These are phyloP conservation scores for Pterocles gutturalis DNA, from an alignment of 2,113 vertebrate genomes.

Conservation along the genomic window DNA sequence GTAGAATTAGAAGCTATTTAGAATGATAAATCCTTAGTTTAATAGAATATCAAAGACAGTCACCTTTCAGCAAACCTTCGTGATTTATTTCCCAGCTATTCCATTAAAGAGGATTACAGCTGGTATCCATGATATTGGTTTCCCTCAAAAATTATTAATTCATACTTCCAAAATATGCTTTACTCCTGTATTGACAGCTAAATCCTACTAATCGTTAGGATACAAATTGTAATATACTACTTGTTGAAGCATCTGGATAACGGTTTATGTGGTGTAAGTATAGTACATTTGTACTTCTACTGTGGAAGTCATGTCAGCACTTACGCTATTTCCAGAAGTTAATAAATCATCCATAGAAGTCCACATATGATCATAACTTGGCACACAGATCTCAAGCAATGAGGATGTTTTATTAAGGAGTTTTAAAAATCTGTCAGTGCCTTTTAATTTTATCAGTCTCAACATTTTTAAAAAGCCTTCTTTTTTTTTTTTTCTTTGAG, in stretches of 20 bases:
- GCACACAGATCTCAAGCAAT: neutral
- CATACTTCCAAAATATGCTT: neutral
- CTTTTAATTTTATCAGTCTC: neutral
- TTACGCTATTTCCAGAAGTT: neutral
- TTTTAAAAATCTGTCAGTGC: neutral
- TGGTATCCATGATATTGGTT: neutral
- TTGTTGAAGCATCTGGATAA: neutral
- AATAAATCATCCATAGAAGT: neutral
- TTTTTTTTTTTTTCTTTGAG: neutral
- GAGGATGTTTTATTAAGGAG: neutral
- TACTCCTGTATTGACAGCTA: neutral
- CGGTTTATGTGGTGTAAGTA: neutral
- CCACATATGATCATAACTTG: neutral
- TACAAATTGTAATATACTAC: neutral
- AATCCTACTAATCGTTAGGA: neutral
- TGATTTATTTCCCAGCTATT: conserved; percentile 23
- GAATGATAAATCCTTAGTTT: neutral
- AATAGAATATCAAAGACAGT: neutral
- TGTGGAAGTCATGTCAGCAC: neutral
- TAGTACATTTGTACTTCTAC: neutral
- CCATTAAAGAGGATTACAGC: neutral
- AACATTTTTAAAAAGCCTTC: neutral
- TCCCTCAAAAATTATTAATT: neutral
- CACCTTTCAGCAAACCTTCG: conserved; percentile 18
- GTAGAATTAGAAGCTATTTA: neutral